phyloP scores from a whole-genome alignment of 2,113 vertebrate species.

The Gnathonemus longibarbis region DNA sequence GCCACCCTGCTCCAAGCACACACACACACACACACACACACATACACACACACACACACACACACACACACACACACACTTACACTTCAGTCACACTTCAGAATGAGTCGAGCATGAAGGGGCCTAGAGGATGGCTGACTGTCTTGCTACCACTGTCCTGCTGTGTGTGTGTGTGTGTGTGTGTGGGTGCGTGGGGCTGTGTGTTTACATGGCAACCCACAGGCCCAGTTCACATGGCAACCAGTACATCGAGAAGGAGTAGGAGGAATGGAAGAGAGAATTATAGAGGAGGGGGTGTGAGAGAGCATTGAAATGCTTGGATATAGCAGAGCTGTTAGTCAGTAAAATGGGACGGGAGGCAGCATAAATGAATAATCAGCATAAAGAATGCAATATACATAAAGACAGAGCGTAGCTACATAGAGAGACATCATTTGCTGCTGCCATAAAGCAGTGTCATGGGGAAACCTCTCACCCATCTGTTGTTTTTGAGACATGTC shows the following conservation, averaged over 20 bases:
- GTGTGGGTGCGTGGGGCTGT: conserved; percentile 8
- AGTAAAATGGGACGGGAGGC: background rate
- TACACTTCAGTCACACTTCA: conserved; percentile 19
- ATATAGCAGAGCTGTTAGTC: background rate
- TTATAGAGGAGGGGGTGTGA: conserved; percentile 3
- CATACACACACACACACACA: background rate
- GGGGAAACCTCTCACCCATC: background rate
- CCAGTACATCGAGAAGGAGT: conserved; percentile 19
- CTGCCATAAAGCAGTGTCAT: background rate
- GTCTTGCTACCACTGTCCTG: background rate
- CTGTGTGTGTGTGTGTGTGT: background rate
- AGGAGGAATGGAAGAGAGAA: conserved; percentile 9
- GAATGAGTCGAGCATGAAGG: background rate
- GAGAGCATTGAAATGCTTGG: background rate
- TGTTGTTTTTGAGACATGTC: background rate
- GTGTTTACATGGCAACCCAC: background rate
- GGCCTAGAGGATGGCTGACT: background rate
- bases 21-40: background rate
- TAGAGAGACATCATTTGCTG: background rate
- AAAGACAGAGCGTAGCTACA: background rate
- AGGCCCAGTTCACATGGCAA: conserved; percentile 45
- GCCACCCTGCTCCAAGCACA: background rate
- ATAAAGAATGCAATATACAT: background rate
- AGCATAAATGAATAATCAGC: background rate
- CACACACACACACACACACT: background rate